These are phyloP conservation scores for Diarsia dahlii DNA, from an alignment of 2,888 invertebrate species.

Conservation along the genomic window DNA sequence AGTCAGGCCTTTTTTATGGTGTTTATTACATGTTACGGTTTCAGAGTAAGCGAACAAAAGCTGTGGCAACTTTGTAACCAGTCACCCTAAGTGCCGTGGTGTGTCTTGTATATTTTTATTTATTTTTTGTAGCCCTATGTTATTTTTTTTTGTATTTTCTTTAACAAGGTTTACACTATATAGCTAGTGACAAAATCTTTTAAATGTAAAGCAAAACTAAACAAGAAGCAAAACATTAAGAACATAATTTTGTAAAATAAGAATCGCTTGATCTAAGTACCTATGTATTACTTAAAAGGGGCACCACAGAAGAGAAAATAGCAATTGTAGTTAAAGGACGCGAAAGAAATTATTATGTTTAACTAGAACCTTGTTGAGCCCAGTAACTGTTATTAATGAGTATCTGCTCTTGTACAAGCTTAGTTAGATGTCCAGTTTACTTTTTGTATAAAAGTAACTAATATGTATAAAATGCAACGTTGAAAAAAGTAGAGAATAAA, in stretches of 20 bases:
- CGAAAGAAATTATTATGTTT: background rate
- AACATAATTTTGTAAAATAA: no score
- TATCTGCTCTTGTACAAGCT: conserved; percentile 7
- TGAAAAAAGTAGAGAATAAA: conserved; percentile 27
- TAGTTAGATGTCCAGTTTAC: conserved; percentile 9
- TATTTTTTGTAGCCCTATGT: background rate
- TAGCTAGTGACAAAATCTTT: no score
- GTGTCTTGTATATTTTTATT: background rate
- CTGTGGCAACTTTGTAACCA: background rate
- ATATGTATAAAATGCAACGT: conserved; percentile 2
- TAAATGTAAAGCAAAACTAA: no score
- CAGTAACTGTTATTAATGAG: conserved; percentile 9
- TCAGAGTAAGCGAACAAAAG: background rate
- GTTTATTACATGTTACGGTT: conserved; percentile 11
- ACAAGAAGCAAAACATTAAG: no score
- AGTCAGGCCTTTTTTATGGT: conserved; percentile 7
- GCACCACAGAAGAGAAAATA: no score
- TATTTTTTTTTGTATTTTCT: no score
- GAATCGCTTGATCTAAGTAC: no score
- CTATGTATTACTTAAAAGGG: no score
- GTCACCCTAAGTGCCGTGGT: background rate
- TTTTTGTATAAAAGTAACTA: conserved; percentile 4
- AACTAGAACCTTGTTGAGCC: background rate
- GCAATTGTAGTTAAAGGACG: no score
- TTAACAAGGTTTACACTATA: no score